Percentiles rank a stretch among this genome's conserved stretches.
These are phyloP conservation scores for Neoarius graeffei DNA, from an alignment of 2,113 vertebrate species.

Conservation along the genomic window DNA sequence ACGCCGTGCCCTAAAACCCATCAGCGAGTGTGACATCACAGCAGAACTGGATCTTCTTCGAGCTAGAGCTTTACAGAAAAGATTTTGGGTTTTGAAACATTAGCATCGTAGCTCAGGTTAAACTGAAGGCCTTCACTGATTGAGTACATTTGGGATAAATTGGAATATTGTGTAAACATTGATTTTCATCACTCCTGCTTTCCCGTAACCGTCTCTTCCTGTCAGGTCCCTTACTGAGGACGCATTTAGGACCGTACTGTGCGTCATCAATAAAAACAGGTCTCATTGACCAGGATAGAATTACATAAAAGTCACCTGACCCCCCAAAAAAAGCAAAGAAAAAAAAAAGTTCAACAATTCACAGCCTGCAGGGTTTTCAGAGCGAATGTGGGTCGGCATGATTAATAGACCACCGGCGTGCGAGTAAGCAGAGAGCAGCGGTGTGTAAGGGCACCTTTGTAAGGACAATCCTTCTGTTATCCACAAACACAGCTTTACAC, in stretches of 20 bases:
- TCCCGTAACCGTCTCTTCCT: slow-evolving; percentile 24
- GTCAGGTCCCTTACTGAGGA: background rate
- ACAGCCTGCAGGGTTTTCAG: background rate
- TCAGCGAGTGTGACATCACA: background rate
- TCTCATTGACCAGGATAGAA: slow-evolving; percentile 14
- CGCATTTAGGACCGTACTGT: background rate
- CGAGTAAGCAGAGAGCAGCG: background rate
- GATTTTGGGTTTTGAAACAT: background rate
- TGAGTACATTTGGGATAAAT: background rate
- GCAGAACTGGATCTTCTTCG: background rate
- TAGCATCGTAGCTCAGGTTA: background rate
- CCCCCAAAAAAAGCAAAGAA: background rate
- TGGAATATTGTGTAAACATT: background rate
- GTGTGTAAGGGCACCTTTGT: slow-evolving; percentile 26
- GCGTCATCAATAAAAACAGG: slow-evolving; percentile 8
- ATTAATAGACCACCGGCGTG: slow-evolving; percentile 26
- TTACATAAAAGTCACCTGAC: slow-evolving; percentile 18
- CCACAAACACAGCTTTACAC: slow-evolving; percentile 6
- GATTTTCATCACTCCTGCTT: slow-evolving; percentile 24
- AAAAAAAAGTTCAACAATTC: background rate
- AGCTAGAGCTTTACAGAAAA: background rate
- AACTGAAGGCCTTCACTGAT: background rate
- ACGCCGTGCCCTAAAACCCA: background rate
- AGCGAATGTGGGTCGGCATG: slow-evolving; percentile 19
- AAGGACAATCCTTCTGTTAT: slow-evolving; percentile 22